These are phyloP conservation scores for Amazona vittata DNA, from an alignment of 2,113 vertebrate genomes.

Conservation along the genomic window DNA sequence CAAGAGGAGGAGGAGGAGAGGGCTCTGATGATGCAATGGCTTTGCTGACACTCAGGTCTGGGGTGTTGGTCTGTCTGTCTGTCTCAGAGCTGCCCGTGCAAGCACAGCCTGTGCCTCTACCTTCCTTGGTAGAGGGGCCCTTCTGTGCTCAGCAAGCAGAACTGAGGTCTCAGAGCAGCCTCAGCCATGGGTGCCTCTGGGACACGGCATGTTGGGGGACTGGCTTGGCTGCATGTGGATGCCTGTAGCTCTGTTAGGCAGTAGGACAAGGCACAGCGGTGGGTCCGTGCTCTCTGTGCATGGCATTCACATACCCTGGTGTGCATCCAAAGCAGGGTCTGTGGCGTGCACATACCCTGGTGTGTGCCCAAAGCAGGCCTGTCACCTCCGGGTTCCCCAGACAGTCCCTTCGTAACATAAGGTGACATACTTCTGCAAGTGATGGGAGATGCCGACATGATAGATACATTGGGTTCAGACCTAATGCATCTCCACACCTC, in stretches of 20 bases:
- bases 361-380: fast-evolving
- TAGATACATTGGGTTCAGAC: not conserved
- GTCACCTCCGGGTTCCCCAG: fast-evolving
- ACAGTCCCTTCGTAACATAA: not conserved
- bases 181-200: fast-evolving
- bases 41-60: not conserved
- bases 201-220: fast-evolving
- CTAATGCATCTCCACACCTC: not conserved
- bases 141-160: fast-evolving
- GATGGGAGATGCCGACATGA: not conserved
- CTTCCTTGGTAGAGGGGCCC: fast-evolving
- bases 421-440: not conserved
- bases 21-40: not conserved
- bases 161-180: fast-evolving
- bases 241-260: fast-evolving
- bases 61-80: not conserved
- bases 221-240: fast-evolving
- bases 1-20: not conserved
- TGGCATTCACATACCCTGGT: fast-evolving
- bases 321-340: fast-evolving
- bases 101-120: not conserved
- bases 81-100: fast-evolving
- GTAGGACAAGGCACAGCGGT: fast-evolving
- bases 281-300: fast-evolving
- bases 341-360: fast-evolving